Evolutionary conservation across 2,113 vertebrate genomes (phyloP).

Genomic region (Illadopsis cleaveri): DNA sequence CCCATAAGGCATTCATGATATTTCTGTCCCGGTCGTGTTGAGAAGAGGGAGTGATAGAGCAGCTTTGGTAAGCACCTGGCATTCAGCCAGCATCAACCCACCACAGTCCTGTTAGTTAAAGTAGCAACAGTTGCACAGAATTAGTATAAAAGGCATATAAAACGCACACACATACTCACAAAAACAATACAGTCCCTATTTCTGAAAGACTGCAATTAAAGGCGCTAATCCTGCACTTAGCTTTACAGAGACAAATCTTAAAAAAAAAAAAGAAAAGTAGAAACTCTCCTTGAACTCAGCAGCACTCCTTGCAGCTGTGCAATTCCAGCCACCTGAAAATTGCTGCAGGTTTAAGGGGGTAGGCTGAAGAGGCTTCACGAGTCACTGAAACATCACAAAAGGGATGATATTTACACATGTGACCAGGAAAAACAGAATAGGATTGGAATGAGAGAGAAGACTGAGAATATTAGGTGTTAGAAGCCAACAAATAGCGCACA

Average conservation of each 20-base stretch:
- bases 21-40: background rate
- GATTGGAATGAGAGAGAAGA: background rate
- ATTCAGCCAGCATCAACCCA: background rate
- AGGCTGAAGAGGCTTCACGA: background rate
- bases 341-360: background rate
- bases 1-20: background rate
- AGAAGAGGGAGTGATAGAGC: background rate
- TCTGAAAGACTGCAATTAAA: background rate
- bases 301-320: fast-evolving
- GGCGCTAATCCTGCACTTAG: background rate
- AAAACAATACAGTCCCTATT: background rate
- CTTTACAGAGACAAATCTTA: background rate
- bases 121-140: background rate
- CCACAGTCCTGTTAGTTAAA: background rate
- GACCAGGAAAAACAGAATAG: background rate
- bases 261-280: background rate
- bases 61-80: background rate
- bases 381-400: background rate
- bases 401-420: background rate
- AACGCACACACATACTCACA: fast-evolving
- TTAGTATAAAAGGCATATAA: background rate
- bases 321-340: background rate
- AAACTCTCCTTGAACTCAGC: background rate
- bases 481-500: background rate
- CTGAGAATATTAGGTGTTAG: background rate